Base-by-base conservation (phyloP, 2,113 vertebrate genomes). In the Eulemur rufifrons region DNA sequence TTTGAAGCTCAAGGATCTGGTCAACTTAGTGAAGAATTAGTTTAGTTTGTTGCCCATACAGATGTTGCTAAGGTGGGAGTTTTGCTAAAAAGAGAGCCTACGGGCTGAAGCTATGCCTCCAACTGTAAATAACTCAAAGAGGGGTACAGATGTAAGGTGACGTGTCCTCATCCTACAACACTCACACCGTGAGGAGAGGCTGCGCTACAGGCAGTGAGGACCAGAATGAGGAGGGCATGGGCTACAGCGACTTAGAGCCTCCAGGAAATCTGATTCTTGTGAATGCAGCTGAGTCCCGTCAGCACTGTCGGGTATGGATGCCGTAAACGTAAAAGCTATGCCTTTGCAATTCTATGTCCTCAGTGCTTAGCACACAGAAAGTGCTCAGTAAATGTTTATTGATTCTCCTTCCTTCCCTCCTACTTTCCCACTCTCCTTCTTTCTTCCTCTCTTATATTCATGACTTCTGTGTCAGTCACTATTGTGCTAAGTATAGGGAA, bases 1-100 rank as follows among this genome's bases (percentile, higher is more conserved):
- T 99, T 99, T 98, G 99, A 99, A 99, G 99, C 99, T 2, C 99
- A 99, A 97, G 99, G 99, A 97, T 99, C 99, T 0, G 99, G 99
- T 61, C 99, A 99, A 97, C 99, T 99, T 95, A 99, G 99, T 76
- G 99, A 99, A 98, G 99, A 99, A 97, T 98, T 99, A 95, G 99
- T 99, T 97, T 99, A 99, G 98, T 99, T 99, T 63, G 99, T 99
- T 71, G 99, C 99, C 78, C 99, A 99, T 88, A 99, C 99, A 85
- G 99, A 99, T 66, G 98, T 99, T 96, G 99, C 99, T 80, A 99
- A 99, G 98, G 99, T 99, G 94, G 99, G 99, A 98, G 99, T 99
- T 97, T 99, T 99, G 95, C 98, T 99, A 1, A 99, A 99, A 98
- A 99, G 34, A 47, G 63, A 64, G 20, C 21, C 18, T 32, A 11